Evolutionary conservation across 2,113 vertebrate genomes (phyloP), one percentile per base, ranked within the genome.

Genomic region (Ia io): DNA sequence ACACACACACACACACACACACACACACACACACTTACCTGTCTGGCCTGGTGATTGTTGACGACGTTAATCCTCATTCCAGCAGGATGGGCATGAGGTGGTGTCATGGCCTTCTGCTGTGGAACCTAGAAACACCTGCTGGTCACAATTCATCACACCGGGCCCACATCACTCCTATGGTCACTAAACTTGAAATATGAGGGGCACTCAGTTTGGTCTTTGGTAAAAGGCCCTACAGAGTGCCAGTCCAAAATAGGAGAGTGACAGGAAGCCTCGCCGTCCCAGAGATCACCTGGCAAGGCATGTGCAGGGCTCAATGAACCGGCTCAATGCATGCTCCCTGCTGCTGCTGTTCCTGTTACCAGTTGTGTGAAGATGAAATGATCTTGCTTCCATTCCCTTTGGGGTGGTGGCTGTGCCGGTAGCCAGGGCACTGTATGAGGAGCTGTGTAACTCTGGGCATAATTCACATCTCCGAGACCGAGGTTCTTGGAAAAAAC

Each of bases 1-100:
- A 91, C 97, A 6, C 20, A 10, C 20, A 32, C 32, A 32, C 9
- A 9, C 6, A 2, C 56, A 95, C 88, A 10, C 1, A 25, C 44
- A 53, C 28, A 37, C 10, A 47, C 59, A 32, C 56, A 18, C 82
- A 20, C 63, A n/a, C 14, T 70, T 90, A 99, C 98, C 98, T 98
- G 98, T 97, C 98, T 98, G 47, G 97, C 97, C 25, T 98, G 98
- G 92, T 98, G 98, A 93, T 98, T 98, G 96, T 99, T 99, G 97
- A 99, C 97, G 22, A 99, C 98, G 28, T 99, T 99, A 98, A 99
- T 98, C 97, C 98, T 98, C 98, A 99, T 98, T 97, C 98, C 98
- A 80, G 98, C 97, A 71, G 98, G 97, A 80, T 98, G 97, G 87
- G 98, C 65, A 37, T 98, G 98, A 80, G 97, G 95, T n/a, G 98